Percentiles rank a stretch among this genome's conserved stretches.
These are phyloP conservation scores for Scolopax bukidnonensis DNA, from an alignment of 2,797 vertebrate genomes.

Conservation along the genomic window DNA sequence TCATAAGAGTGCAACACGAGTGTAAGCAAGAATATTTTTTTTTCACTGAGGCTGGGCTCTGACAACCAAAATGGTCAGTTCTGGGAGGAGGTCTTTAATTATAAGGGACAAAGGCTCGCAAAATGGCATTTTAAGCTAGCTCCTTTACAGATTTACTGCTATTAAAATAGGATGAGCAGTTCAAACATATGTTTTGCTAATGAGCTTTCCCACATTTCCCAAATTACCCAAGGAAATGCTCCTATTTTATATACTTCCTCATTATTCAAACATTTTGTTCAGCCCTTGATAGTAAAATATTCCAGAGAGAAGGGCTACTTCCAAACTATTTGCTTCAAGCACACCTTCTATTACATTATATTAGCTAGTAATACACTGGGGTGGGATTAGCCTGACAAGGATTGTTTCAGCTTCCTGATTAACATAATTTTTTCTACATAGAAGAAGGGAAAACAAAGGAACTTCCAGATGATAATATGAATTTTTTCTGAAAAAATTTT, in stretches of 20 bases:
- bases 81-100: background rate
- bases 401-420: constrained; percentile 12
- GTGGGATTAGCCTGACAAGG: constrained; percentile 31
- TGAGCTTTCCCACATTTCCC: background rate
- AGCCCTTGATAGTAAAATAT: constrained; percentile 21
- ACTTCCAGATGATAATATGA: constrained; percentile 28
- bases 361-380: background rate
- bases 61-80: background rate
- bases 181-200: background rate
- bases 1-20: background rate
- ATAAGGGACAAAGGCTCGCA: background rate
- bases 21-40: background rate
- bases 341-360: background rate
- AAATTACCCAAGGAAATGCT: constrained; percentile 1
- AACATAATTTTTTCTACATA: constrained; percentile 36
- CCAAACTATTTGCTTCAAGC: constrained; percentile 26
- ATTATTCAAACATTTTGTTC: constrained; percentile 26
- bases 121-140: background rate
- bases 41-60: background rate
- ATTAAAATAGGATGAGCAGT: background rate
- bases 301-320: background rate
- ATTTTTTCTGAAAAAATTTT: background rate
- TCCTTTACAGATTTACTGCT: background rate
- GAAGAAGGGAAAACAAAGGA: constrained; percentile 27
- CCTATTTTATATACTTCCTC: background rate